phyloP scores from a whole-genome alignment of 2,888 invertebrate genomes.

The Elaeidobius kamerunicus region DNA sequence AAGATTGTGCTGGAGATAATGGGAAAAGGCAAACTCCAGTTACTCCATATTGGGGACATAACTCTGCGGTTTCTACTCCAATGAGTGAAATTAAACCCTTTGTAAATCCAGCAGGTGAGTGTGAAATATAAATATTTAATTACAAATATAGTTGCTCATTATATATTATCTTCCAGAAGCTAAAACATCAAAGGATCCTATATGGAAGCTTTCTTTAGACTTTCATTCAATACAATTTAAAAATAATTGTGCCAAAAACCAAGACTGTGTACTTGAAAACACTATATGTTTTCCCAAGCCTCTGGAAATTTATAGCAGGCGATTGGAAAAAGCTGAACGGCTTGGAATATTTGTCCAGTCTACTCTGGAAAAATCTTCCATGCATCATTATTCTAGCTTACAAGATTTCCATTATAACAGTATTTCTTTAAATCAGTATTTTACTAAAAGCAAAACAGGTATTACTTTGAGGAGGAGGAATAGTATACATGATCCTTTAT shows the following conservation, averaged over 20 bases:
- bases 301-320: not conserved
- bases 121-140: not conserved
- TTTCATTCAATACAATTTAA: not conserved
- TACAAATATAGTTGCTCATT: not conserved
- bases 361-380: not conserved
- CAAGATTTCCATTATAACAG: conserved; percentile 62
- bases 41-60: conserved; percentile 61
- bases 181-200: not conserved
- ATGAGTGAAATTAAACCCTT: conserved; percentile 68
- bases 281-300: not conserved
- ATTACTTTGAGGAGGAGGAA: conserved; percentile 42
- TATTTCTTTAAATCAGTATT: conserved; percentile 32
- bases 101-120: conserved; percentile 41
- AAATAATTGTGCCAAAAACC: not conserved
- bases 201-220: not conserved
- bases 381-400: conserved; percentile 50
- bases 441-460: conserved; percentile 38
- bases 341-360: not conserved
- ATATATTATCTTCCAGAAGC: not conserved
- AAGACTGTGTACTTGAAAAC: too few species aligned
- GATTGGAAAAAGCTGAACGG: not conserved
- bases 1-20: too few species aligned
- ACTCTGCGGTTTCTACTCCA: conserved; percentile 76
- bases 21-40: conserved; percentile 15
- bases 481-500: conserved; percentile 76